Evolutionary conservation across 2,797 vertebrate genomes (phyloP), one percentile per base, ranked within the genome.

Genomic region (Alcedo atthis): DNA sequence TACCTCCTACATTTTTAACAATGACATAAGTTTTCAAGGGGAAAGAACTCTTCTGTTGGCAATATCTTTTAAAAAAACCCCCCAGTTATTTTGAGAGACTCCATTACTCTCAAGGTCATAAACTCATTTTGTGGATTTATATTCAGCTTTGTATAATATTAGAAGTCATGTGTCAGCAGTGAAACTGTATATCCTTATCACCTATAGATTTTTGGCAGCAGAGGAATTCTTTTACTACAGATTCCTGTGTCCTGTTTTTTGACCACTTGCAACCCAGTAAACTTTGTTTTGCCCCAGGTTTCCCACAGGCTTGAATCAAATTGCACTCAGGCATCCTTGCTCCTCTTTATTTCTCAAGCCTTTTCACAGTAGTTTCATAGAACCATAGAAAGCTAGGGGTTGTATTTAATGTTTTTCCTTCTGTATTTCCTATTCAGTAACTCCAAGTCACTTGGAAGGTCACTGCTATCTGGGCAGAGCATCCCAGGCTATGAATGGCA

Each of bases 81-180:
- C 37, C 37, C 37, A 6, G n/a, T 20, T 64, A 48, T 57, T 92
- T 83, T 32, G 21, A 89, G 71, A 61, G 70, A 61, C 54, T 68
- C 51, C 20, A 13, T 5, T 15, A 90, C 20, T 77, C 21, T 61
- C 68, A 86, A 88, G 75, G 61, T 74, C 81, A 77, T 62, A 22
- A 76, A 84, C 28, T 63, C 49, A n/a, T 89, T 77, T 35, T 57
- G 81, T 67, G 33, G 61, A 88, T 70, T 90, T 90, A 77, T 49
- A 85, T 49, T 81, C 61, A 90, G 70, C 51, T 76, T 86, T 57
- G 15, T 77, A 53, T 30, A 91, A 87, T 58, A 90, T 55, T 67
- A 85, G 67, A 88, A 70, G n/a, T 20, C 30, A 3, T n/a, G 54
- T 84, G 71, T 90, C 81, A 92, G 90, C 64, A 92, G 57, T 35